Evolutionary conservation across 2,797 vertebrate species (phyloP).

Genomic region (Acanthis flammea): DNA sequence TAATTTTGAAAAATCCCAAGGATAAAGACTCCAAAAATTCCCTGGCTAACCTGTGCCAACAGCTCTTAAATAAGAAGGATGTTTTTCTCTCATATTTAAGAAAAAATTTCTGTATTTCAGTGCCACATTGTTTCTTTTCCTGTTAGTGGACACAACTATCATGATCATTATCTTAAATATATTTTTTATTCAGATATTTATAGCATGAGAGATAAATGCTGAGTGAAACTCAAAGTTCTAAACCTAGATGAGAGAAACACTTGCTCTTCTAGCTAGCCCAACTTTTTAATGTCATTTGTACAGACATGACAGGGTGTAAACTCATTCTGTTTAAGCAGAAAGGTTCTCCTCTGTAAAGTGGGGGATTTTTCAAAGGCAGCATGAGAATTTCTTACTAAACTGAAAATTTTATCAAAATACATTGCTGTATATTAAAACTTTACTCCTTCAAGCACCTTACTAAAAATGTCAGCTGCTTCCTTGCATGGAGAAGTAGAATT

Average conservation of each 20-base stretch:
- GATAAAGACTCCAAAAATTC: not conserved
- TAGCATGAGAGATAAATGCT: not conserved
- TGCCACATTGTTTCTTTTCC: not conserved
- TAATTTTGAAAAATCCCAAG: not conserved
- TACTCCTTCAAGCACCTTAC: not conserved
- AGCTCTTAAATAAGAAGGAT: not conserved
- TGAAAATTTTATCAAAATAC: not conserved
- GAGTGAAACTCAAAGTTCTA: not conserved
- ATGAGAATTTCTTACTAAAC: not conserved
- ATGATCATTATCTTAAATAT: not conserved
- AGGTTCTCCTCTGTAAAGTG: not conserved
- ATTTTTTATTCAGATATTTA: not conserved
- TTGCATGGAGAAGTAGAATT: not conserved
- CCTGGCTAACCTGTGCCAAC: not conserved
- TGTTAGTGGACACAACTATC: not conserved
- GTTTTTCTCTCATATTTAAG: not conserved
- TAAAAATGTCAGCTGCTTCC: not conserved
- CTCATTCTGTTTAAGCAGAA: not conserved
- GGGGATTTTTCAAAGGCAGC: not conserved
- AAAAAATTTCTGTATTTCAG: not conserved
- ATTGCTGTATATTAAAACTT: not conserved
- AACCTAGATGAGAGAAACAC: not conserved
- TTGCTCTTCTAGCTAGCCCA: not conserved
- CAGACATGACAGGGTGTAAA: not conserved
- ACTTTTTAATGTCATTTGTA: not conserved